A percentile compares a stretch with the other conserved stretches of the same genome.
These are phyloP conservation scores for Dipus sagitta DNA, from an alignment of 2,797 vertebrate genomes.

Conservation along the genomic window DNA sequence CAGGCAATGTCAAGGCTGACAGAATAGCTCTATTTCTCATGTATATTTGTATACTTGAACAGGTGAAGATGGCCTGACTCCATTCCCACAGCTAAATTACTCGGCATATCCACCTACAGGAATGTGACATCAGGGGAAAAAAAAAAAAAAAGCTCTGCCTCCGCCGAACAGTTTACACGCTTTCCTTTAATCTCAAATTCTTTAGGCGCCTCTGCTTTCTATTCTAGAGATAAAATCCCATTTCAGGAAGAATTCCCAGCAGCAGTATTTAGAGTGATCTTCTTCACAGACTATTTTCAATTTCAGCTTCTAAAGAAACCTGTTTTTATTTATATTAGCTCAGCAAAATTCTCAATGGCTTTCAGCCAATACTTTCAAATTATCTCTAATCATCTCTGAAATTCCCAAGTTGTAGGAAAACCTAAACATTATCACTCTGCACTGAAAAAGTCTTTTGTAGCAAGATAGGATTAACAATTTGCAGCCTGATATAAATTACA, in stretches of 20 bases:
- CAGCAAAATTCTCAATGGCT: background rate
- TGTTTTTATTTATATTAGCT: background rate
- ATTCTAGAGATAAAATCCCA: slow-evolving; percentile 19
- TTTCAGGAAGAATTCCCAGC: slow-evolving; percentile 1
- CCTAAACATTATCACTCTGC: background rate
- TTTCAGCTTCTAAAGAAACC: slow-evolving; percentile 45
- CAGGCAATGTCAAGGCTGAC: background rate
- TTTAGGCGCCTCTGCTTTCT: slow-evolving; percentile 4
- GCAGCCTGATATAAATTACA: background rate
- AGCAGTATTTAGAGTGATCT: slow-evolving; percentile 12
- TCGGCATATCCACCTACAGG: background rate
- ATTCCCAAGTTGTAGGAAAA: background rate
- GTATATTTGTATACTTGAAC: background rate
- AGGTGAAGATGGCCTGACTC: background rate
- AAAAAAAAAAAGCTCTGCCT: background rate
- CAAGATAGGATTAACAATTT: background rate
- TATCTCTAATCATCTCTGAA: background rate
- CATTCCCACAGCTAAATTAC: background rate
- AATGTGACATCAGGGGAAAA: background rate
- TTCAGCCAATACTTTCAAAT: slow-evolving; percentile 32
- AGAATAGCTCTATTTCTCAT: background rate
- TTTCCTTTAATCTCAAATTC: slow-evolving; percentile 9
- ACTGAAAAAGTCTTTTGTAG: background rate
- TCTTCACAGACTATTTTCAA: slow-evolving; percentile 57
- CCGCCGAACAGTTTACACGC: background rate